phyloP scores from a whole-genome alignment of 2,888 invertebrate genomes.

The Chrysodeixis includens region DNA sequence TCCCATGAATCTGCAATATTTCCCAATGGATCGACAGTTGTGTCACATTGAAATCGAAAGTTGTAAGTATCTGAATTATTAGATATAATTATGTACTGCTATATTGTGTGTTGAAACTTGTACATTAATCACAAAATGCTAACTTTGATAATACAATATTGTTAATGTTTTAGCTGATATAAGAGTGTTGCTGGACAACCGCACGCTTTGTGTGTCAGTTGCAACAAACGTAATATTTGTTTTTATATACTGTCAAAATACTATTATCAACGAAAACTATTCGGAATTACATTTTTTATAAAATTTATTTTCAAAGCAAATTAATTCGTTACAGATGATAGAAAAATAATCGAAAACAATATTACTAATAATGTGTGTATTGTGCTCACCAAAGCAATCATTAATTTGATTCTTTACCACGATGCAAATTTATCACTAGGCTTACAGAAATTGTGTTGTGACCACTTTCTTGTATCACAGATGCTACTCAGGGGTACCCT shows the following conservation, averaged over 20 bases:
- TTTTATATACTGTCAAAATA: slow-evolving; percentile 33
- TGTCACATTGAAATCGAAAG: slow-evolving; percentile 99
- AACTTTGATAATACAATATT: slow-evolving; percentile 48
- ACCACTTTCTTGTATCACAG: slow-evolving; percentile 87
- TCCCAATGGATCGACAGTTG: slow-evolving; percentile 98
- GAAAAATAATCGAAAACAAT: slow-evolving; percentile 72
- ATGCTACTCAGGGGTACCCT: slow-evolving; percentile 84
- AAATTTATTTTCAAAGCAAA: slow-evolving; percentile 27
- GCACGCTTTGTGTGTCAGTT: slow-evolving; percentile 64
- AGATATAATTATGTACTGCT: slow-evolving; percentile 31
- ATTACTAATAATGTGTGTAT: slow-evolving; percentile 61
- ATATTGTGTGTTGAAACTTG: slow-evolving; percentile 45
- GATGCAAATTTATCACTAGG: slow-evolving; percentile 84
- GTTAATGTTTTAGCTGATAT: slow-evolving; percentile 48
- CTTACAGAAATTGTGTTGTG: slow-evolving; percentile 86
- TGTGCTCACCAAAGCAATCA: slow-evolving; percentile 80
- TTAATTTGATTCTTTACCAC: slow-evolving; percentile 76
- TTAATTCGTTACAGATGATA: slow-evolving; percentile 70
- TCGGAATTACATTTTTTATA: slow-evolving; percentile 13
- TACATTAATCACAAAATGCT: slow-evolving; percentile 51
- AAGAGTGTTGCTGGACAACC: slow-evolving; percentile 56
- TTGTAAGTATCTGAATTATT: slow-evolving; percentile 94
- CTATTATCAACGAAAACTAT: slow-evolving; percentile 8
- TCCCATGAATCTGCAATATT: slow-evolving; percentile 98
- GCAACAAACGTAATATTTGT: slow-evolving; percentile 45